Percentiles rank a stretch among this genome's conserved stretches.
phyloP scores from a whole-genome alignment of 2,113 vertebrate species.

The Hypocryptadius cinnamomeus region DNA sequence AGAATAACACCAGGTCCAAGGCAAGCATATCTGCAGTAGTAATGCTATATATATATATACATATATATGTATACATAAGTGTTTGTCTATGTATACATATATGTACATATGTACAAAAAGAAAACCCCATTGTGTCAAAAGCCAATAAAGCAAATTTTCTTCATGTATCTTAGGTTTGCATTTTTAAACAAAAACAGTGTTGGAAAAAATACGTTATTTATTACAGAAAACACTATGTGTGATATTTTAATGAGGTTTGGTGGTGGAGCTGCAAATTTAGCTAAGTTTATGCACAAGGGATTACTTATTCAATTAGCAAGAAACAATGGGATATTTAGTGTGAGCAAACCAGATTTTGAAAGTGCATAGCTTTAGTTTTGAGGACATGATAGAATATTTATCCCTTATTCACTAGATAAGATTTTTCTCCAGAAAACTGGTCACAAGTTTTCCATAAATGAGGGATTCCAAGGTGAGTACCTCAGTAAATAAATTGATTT shows the following conservation, averaged over 20 bases:
- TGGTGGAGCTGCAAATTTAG: neutral
- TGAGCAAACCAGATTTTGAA: neutral
- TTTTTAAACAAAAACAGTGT: neutral
- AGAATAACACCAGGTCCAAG: neutral
- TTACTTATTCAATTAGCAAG: neutral
- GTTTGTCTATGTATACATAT: neutral
- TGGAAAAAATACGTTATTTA: neutral
- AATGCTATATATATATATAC: neutral
- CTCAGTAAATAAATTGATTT: neutral
- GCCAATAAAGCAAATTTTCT: neutral
- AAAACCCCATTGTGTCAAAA: neutral
- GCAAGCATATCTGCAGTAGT: neutral
- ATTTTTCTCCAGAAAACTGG: neutral
- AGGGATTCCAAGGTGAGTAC: neutral
- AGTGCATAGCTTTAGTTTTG: neutral
- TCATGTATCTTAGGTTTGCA: neutral
- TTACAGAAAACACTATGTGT: neutral
- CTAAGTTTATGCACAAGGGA: neutral
- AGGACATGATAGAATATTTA: neutral
- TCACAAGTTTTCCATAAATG: neutral
- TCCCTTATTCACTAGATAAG: neutral
- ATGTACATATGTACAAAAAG: neutral
- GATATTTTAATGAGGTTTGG: conserved; percentile 2
- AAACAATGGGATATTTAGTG: neutral
- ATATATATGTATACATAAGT: neutral